A percentile compares a stretch with the other conserved stretches of the same genome.
Conservation (phyloP, 2,888 invertebrate genomes). For the Heteromurus nitidus region DNA sequence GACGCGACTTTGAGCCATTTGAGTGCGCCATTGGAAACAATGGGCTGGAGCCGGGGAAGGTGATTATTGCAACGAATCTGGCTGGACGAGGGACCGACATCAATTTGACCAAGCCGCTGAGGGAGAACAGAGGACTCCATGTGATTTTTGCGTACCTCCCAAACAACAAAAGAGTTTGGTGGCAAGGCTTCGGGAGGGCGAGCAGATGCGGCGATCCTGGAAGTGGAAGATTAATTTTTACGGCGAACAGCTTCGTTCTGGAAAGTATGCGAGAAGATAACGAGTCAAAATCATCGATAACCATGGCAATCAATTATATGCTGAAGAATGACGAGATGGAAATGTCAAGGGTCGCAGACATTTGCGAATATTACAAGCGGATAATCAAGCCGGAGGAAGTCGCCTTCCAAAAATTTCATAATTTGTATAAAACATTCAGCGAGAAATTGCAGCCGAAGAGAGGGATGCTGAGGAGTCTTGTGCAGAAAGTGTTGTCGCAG, state of each 20-base stretch:
- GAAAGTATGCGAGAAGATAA: too few species aligned
- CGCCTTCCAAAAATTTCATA: constrained; percentile 68
- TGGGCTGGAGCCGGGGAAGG: constrained; percentile 38
- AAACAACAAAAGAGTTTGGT: constrained; percentile 75
- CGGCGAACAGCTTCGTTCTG: too few species aligned
- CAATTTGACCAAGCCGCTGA: constrained; percentile 73
- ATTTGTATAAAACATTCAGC: constrained; percentile 55
- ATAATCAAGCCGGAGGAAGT: constrained; percentile 72
- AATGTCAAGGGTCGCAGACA: constrained; percentile 69
- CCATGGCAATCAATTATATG: constrained; percentile 65
- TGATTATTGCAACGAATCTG: constrained; percentile 76
- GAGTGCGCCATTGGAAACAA: neutral
- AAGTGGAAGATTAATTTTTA: constrained; percentile 73
- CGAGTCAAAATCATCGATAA: too few species aligned
- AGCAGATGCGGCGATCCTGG: constrained; percentile 75
- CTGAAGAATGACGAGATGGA: constrained; percentile 71
- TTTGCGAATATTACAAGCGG: constrained; percentile 69
- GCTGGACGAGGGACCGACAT: constrained; percentile 76
- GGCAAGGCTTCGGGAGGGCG: constrained; percentile 76
- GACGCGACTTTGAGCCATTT: constrained; percentile 27
- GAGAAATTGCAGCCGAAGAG: neutral
- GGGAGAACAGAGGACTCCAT: constrained; percentile 75
- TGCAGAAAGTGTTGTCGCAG: constrained; percentile 72
- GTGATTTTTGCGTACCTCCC: constrained; percentile 76
- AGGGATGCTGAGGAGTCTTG: neutral